Conservation (phyloP, 92 coral and sea anemone species). For the Siderastrea siderea region DNA sequence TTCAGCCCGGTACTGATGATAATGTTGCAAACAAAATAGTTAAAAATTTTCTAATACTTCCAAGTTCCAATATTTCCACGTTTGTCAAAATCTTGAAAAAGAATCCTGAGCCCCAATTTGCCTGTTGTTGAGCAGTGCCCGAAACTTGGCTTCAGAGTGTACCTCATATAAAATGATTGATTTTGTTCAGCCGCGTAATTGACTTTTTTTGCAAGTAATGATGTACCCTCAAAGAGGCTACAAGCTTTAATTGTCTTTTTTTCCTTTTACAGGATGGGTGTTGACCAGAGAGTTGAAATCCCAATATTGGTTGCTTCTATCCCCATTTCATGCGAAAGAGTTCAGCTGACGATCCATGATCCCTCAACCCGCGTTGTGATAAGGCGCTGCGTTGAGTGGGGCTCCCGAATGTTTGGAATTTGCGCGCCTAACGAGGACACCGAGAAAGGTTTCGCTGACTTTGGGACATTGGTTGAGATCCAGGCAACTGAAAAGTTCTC, state of each 20-base stretch:
- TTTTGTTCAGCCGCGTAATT: too few relatives aligned
- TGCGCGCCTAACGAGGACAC: constrained; percentile 4
- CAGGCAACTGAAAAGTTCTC: constrained; percentile 25
- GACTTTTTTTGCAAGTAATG: neutral
- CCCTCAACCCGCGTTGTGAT: constrained; percentile 14
- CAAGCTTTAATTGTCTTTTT: neutral
- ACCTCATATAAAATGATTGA: too few relatives aligned
- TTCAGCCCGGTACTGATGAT: neutral
- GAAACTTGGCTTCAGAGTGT: too few relatives aligned
- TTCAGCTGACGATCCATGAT: neutral
- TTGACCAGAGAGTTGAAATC: constrained; percentile 17
- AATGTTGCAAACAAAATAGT: too few relatives aligned
- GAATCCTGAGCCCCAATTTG: too few relatives aligned
- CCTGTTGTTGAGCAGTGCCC: too few relatives aligned
- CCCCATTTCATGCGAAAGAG: neutral
- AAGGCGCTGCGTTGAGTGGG: constrained; percentile 16
- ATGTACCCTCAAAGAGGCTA: neutral
- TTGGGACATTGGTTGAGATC: constrained; percentile 18
- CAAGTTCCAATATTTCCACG: too few relatives aligned
- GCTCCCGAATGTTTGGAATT: constrained; percentile 23
- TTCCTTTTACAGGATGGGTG: constrained; percentile 13
- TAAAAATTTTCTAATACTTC: too few relatives aligned
- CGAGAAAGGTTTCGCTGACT: constrained; percentile 14
- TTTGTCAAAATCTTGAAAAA: too few relatives aligned
- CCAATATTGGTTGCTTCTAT: constrained; percentile 20